Evolutionary conservation across 2,797 vertebrate genomes (phyloP).

Genomic region (Myotis myotis): DNA sequence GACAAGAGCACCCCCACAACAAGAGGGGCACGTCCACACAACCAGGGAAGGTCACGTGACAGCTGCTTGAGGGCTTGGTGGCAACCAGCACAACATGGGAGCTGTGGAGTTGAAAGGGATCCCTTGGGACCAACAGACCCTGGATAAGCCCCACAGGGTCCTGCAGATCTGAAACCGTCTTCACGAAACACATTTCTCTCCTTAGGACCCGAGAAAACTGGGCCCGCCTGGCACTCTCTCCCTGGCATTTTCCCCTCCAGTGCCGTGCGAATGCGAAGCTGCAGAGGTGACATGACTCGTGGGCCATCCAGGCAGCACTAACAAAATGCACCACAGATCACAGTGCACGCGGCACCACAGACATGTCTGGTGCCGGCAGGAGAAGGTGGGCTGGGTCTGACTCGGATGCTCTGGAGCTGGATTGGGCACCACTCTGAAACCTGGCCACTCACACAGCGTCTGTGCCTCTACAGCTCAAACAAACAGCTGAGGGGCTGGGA

Average conservation of each 20-base stretch:
- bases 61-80: neutral
- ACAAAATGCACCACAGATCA: neutral
- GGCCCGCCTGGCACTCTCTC: neutral
- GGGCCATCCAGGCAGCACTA: neutral
- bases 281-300: neutral
- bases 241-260: fast-evolving
- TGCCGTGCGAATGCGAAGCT: fast-evolving
- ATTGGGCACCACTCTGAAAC: neutral
- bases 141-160: neutral
- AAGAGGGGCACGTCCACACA: neutral
- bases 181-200: neutral
- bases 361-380: neutral
- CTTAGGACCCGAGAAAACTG: neutral
- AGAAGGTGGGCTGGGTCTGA: neutral
- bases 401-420: neutral
- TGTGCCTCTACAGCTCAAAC: neutral
- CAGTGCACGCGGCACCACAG: neutral
- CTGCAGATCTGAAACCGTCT: neutral
- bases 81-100: neutral
- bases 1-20: neutral
- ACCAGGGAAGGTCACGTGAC: too few relatives aligned
- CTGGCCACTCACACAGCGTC: fast-evolving
- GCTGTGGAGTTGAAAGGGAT: neutral
- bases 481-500: fast-evolving
- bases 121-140: neutral